Base-by-base conservation (phyloP, 2,888 invertebrate species). In the Nudaria mundana region DNA sequence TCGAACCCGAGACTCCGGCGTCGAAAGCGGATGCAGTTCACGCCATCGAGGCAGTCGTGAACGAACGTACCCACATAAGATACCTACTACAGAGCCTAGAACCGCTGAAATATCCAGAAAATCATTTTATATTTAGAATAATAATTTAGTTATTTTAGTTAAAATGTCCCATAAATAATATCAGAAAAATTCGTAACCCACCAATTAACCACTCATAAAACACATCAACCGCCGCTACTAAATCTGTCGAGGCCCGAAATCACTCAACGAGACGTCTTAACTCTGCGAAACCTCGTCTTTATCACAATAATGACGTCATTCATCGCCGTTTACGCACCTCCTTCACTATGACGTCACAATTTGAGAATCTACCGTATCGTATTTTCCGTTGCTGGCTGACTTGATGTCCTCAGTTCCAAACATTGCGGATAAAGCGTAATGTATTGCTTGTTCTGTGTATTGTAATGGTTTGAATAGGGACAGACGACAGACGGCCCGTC, bases 251-350 rank as follows among this genome's bases (percentile, higher is more conserved):
- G 48, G 53, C 51, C 56, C 52, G 70, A 70, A 74, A 82, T 81
- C 81, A 79, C 75, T 81, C 76, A 73, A 59, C 58, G 63, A 66
- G 69, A 80, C 79, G 72, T 82, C 81, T 82, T 81, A 81, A 78
- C 82, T 76, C 70, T 54, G 63, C 67, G 67, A 65, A 67, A 74
- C 78, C 80, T 68, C 66, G 66, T 72, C 72, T 84, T 78, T 80
- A 82, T 85, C 85, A 84, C 69, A 53, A 61, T 84, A 85, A 86
- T 74, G 81, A 83, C 78, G 72, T 77, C 84, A 83, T 85, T 75
- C 79, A 74, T 86, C 81, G 81, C 72, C 66, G 67, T 71, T 75
- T 71, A 76, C 76, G 67, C 70, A 71, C 66, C 63, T 56, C 52
- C 54, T 43, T 26, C 52, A 62, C 70, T 36, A 41, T 34, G 18